Evolutionary conservation across 1,140 invertebrate genomes (phyloP).

Genomic region (Plectrocnemia conspersa): DNA sequence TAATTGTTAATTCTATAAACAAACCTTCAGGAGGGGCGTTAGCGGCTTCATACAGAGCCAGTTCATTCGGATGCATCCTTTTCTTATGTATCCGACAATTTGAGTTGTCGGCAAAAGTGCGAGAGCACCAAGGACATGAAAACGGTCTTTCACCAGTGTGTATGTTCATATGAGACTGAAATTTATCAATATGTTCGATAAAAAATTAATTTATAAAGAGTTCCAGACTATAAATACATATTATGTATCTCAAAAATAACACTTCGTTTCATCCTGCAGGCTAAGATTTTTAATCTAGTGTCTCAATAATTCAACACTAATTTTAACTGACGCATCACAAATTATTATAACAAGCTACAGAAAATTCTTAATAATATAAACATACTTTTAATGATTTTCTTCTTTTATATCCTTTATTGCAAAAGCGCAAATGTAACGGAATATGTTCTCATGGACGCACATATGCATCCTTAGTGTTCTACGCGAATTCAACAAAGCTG

Average conservation of each 20-base stretch:
- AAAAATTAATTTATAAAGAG: no score
- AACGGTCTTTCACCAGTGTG: conserved; percentile 30
- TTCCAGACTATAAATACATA: no score
- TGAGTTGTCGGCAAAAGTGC: conserved; percentile 30
- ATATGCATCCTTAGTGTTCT: conserved; percentile 25
- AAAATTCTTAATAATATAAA: no score
- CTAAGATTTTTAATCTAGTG: no score
- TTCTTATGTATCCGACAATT: conserved; percentile 28
- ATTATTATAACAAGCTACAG: no score
- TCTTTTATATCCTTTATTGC: conserved; percentile 33
- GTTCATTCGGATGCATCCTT: conserved; percentile 27
- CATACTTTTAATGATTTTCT: conserved; percentile 29
- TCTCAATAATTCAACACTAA: no score
- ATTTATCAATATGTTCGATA: conserved; percentile 7
- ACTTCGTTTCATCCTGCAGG: no score
- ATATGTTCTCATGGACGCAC: conserved; percentile 23
- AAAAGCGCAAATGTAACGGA: conserved; percentile 26
- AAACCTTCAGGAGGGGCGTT: conserved; percentile 22
- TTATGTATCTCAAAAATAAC: no score
- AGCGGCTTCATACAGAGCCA: conserved; percentile 29
- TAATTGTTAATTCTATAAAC: conserved; percentile 1
- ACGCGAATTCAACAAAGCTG: conserved; percentile 25
- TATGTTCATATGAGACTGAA: conserved; percentile 28
- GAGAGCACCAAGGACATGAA: conserved; percentile 30
- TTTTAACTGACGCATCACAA: no score